Evolutionary conservation across 1,140 invertebrate genomes (phyloP).

Genomic region (Apis laboriosa): DNA sequence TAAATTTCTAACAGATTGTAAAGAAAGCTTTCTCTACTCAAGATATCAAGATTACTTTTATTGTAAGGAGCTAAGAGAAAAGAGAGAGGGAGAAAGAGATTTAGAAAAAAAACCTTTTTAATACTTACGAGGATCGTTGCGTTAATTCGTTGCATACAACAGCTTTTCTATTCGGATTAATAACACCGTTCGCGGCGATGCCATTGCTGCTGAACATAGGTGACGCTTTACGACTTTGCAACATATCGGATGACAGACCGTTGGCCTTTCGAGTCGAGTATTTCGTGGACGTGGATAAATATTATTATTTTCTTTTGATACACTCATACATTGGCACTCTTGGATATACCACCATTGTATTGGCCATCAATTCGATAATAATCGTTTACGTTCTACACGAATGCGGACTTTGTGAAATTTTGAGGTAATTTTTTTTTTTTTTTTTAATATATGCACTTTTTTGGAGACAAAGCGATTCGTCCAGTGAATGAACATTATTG

Average conservation of each 20-base stretch:
- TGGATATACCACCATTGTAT: slow-evolving; percentile 55
- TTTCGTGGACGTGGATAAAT: slow-evolving; percentile 60
- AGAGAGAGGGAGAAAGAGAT: too few species aligned
- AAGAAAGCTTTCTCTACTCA: too few species aligned
- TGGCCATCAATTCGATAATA: slow-evolving; percentile 62
- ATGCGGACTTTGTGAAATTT: slow-evolving; percentile 63
- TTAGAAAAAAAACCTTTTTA: fast-evolving
- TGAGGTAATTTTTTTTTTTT: slow-evolving; percentile 55
- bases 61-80: too few species aligned
- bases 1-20: not conserved
- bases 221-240: slow-evolving; percentile 32
- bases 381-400: slow-evolving; percentile 59
- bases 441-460: too few species aligned
- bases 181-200: slow-evolving; percentile 60
- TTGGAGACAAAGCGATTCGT: too few species aligned
- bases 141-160: not conserved
- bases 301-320: slow-evolving; percentile 61
- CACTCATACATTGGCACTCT: slow-evolving; percentile 65
- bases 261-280: slow-evolving; percentile 65
- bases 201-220: slow-evolving; percentile 55
- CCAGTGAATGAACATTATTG: too few species aligned
- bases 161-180: slow-evolving; percentile 62
- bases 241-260: slow-evolving; percentile 9
- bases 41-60: too few species aligned
- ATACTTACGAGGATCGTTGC: not conserved